phyloP scores from a whole-genome alignment of 2,797 vertebrate genomes.

The Sebastes minor region DNA sequence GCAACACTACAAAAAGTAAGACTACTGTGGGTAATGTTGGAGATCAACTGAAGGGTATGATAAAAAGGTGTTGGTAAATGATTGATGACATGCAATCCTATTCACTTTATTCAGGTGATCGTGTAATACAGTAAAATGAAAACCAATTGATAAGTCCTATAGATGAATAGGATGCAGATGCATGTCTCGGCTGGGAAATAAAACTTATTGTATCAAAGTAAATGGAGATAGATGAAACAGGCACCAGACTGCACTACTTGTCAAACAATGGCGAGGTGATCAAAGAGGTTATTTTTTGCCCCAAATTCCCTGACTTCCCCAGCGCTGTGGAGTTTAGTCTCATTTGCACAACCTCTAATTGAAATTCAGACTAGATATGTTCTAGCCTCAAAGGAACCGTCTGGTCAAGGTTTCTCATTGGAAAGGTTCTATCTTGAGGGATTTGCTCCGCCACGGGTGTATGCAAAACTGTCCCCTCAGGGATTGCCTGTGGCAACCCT shows the following conservation, averaged over 20 bases:
- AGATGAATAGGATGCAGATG: background rate
- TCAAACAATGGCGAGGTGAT: slow-evolving; percentile 32
- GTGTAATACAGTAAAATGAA: background rate
- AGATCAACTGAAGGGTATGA: background rate
- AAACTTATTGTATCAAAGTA: slow-evolving; percentile 5
- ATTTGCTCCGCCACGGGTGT: slow-evolving; percentile 23
- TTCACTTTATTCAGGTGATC: background rate
- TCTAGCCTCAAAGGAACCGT: slow-evolving; percentile 49
- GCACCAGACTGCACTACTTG: background rate
- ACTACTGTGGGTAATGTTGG: background rate
- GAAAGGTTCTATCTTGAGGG: slow-evolving; percentile 51
- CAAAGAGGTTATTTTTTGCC: slow-evolving; percentile 39
- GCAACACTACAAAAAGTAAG: background rate
- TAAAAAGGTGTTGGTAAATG: background rate
- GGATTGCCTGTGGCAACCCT: slow-evolving; percentile 59
- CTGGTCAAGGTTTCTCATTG: slow-evolving; percentile 67
- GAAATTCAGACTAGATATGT: slow-evolving; percentile 56
- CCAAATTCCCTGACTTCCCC: slow-evolving; percentile 13
- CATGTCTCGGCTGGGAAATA: background rate
- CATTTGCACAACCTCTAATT: slow-evolving; percentile 38
- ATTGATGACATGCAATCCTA: slow-evolving; percentile 2
- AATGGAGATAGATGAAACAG: slow-evolving; percentile 12
- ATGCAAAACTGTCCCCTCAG: slow-evolving; percentile 57
- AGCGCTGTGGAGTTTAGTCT: background rate
- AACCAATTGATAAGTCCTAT: background rate